Base-by-base conservation (phyloP, 2,113 vertebrate species). In the Hippocampus mohnikei region DNA sequence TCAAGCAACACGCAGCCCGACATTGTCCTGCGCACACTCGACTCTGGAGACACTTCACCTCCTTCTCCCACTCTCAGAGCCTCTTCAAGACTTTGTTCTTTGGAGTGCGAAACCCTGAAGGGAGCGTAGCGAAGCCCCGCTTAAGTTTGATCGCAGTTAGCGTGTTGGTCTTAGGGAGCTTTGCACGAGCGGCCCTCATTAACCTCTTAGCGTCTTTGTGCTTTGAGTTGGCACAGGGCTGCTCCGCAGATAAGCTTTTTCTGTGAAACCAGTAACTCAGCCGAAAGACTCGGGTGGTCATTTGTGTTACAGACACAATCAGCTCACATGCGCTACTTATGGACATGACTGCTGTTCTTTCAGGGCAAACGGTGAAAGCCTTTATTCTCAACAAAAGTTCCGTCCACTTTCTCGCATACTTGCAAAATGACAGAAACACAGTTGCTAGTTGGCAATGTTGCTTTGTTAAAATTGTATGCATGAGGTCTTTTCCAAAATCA, bases 111-210 rank as follows among this genome's bases (percentile, higher is more conserved):
- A 67, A 66, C 33, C 70, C 73, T 84, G 71, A 58, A 84, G 81
- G 76, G 81, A 85, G 78, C 72, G 78, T 69, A 66, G 71, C 16
- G 72, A 62, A 82, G 79, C 63, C 78, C 81, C 85, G 87, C 88
- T 87, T 83, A 89, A 85, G 82, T 83, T 83, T 82, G 83, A 64
- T 83, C 85, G 73, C 67, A 50, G 79, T 86, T 85, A 87, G 82
- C 73, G 71, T 84, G 83, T 88, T 88, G 78, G 77, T 83, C 76
- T 86, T 84, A 74, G 75, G 62, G 70, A 73, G 78, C 84, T 87
- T 88, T 88, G 85, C 76, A 83, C 77, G 77, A 90, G 85, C 87
- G 87, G 81, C 70, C 77, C 89, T 90, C 74, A 88, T 90, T 89
- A 90, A 85, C 88, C 80, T 83, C 84, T 79, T 76, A 61, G 73